Percentiles rank a stretch among this genome's conserved stretches.
These are phyloP conservation scores for Calliscelio sp. DNA, from an alignment of 2,888 invertebrate species.

Conservation along the genomic window DNA sequence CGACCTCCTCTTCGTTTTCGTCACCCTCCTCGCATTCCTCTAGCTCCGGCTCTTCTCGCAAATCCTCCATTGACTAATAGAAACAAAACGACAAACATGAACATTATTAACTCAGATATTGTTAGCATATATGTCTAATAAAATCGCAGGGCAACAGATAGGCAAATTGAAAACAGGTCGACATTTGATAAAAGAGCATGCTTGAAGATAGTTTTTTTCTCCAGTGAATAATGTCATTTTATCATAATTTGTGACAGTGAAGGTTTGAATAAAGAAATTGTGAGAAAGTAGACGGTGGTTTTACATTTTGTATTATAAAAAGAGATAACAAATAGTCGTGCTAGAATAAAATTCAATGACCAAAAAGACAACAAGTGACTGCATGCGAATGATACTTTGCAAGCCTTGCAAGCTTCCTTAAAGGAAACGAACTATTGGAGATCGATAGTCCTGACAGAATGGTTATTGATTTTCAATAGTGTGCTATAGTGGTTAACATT, in stretches of 20 bases:
- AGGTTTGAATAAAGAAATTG: no score
- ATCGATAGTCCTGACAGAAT: conserved; percentile 53
- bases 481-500: conserved; percentile 44
- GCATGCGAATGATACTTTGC: conserved; percentile 70
- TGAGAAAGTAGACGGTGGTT: no score
- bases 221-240: no score
- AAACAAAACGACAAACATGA: background rate
- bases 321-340: conserved; percentile 8
- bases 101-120: no score
- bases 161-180: conserved; percentile 47
- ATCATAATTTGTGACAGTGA: no score
- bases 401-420: conserved; percentile 69
- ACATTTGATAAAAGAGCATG: conserved; percentile 14
- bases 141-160: conserved; percentile 70
- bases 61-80: conserved; percentile 84
- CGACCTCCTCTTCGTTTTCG: conserved; percentile 80
- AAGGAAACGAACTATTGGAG: conserved; percentile 63
- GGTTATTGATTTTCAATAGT: conserved; percentile 62
- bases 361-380: conserved; percentile 34
- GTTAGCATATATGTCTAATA: no score
- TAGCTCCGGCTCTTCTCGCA: conserved; percentile 85
- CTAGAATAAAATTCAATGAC: conserved; percentile 25
- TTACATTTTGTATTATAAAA: no score
- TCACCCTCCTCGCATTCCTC: conserved; percentile 84
- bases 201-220: no score